Base-by-base conservation (phyloP, 1,140 invertebrate genomes). In the Trinorchestia longiramus region DNA sequence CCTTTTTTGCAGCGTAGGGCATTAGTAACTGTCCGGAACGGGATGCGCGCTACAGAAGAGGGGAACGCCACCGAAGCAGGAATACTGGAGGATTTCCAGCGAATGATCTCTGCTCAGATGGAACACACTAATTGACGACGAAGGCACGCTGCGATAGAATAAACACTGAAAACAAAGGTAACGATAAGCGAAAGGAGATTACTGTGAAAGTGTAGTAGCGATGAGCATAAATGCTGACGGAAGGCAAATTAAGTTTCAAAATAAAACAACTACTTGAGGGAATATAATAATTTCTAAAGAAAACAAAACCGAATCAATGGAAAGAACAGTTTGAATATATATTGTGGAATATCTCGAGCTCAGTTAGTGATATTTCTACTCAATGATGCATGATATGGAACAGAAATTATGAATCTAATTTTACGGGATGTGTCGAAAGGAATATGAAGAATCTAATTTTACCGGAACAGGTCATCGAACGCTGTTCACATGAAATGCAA, bases 21-120 rank as follows among this genome's bases (percentile, higher is more conserved):
- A 96, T 96, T 96, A 96, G 96, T 96, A 96, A 96, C 96, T 96
- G 96, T 96, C 96, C 96, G 95, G 96, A 96, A 96, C 96, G 96
- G 96, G 92, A 94, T 94, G 92, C 92, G 45, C 92, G 92, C 92
- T 94, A 45, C 43, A 94, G 92, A 94, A 94, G 92, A 94, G 92
- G 92, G 92, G 92, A 94, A 47, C 92, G 43, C 44, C 92, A 45
- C 92, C 44, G 44, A 47, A 94, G 43, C 44, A 90, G 88, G 88
- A 43, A 90, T 42, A 17, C 41, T 90, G n/a, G 88, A 90, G 43
- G 88, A 41, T 90, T 90, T 90, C 88, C 41, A 90, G 43, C 15
- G 36, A 41, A 43, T 15, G 88, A 90, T 90, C 43, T 43, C 41
- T 42, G 88, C 88, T 41, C 88, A 36, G 11, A 90, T 17, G 36